Evolutionary conservation across 2,113 vertebrate genomes (phyloP).

Genomic region (Hyla sarda): DNA sequence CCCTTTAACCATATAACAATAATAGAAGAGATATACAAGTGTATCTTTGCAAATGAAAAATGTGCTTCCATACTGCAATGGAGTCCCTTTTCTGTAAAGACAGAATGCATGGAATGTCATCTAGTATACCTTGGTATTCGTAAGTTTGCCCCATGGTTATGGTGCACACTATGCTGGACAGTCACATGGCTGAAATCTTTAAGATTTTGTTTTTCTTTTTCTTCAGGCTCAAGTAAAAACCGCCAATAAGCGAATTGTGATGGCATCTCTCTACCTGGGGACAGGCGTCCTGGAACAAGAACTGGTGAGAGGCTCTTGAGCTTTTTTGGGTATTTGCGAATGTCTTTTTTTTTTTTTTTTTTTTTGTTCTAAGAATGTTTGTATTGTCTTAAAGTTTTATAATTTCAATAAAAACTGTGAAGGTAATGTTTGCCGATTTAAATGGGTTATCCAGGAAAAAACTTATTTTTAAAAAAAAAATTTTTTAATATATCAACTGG

Average conservation of each 20-base stretch:
- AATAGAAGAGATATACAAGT: background rate
- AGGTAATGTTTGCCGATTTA: too few relatives aligned
- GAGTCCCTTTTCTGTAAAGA: too few relatives aligned
- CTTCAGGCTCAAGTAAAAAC: constrained; percentile 84
- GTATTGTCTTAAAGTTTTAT: too few relatives aligned
- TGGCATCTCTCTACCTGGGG: constrained; percentile 95
- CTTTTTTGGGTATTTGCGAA: background rate
- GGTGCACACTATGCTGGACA: too few relatives aligned
- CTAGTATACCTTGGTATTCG: background rate
- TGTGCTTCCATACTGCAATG: background rate
- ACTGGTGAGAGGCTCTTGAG: constrained; percentile 80
- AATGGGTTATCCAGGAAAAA: too few relatives aligned
- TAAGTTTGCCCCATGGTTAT: too few relatives aligned
- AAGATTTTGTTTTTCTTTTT: constrained; percentile 20
- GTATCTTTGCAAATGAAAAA: background rate
- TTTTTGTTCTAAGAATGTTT: too few relatives aligned
- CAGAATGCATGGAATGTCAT: too few relatives aligned
- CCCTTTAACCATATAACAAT: too few relatives aligned
- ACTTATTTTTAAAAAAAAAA: too few relatives aligned
- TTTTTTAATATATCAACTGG: too few relatives aligned
- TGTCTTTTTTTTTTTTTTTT: background rate
- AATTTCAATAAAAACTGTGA: too few relatives aligned
- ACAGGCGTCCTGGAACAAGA: constrained; percentile 92
- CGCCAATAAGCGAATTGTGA: constrained; percentile 88
- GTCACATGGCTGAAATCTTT: background rate